Evolutionary conservation across 1,140 invertebrate genomes (phyloP), one percentile per base, ranked within the genome.

Genomic region (Calycopis cecrops): DNA sequence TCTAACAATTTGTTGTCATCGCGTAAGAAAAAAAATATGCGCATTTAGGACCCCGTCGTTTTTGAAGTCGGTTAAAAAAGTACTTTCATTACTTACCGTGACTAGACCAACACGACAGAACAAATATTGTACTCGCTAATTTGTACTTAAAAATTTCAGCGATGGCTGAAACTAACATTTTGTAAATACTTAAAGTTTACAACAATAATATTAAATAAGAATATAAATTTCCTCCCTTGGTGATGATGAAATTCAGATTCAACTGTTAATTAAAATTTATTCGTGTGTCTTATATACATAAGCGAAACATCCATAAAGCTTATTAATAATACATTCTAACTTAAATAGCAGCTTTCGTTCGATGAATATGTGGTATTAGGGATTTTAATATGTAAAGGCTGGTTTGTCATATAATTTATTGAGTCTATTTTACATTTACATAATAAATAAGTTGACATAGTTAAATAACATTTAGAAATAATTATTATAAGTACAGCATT

Each of bases 81-180:
- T 17, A 14, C 35, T 48, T n/a, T 21, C n/a, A 9, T 55, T 34
- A 52, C 67, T 66, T 63, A 79, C 80, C 78, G 52, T 52, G 34
- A 16, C 55, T n/a, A 4, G 71, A 49, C 59, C 66, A 75, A 53
- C 80, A 81, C 57, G 75, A 55, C 40, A 84, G 56, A 16, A 80
- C 55, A 28, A 79, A 67, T 12, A 84, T 60, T 42, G 66, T 74
- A 11, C 63, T 49, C 4, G 75, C 67, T 11, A 67, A 16, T 67
- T 80, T 79, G 14, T 69, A 71, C 52, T 67, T 76, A 52, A 80
- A 81, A 34, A 75, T 65, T n/a, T 63, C 69, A 1, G 62, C 65
- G 9, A 79, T 53, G 1, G 63, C 71, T 35, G 59, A 40, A 35
- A 61, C 52, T 1, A 67, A 53, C 71, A 77, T 74, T 4, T 37